These are phyloP conservation scores for Hypercompe scribonia DNA, from an alignment of 2,888 invertebrate genomes.

Conservation along the genomic window DNA sequence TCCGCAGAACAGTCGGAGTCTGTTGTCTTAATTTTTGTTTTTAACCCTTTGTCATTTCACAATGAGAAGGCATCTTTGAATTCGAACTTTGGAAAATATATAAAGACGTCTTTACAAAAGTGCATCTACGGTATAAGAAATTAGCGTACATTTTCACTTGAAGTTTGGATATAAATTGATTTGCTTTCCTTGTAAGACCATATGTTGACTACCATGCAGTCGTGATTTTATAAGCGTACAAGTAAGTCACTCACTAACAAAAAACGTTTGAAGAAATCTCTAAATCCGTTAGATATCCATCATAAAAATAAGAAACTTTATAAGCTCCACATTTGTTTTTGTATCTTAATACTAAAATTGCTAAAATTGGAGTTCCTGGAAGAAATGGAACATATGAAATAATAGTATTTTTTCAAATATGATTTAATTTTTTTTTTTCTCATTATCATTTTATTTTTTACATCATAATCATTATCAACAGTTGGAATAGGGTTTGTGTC, in stretches of 20 bases:
- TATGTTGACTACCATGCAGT: not conserved
- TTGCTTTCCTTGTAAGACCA: not conserved
- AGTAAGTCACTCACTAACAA: not conserved
- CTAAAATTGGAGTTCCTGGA: no score
- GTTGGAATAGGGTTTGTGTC: no score
- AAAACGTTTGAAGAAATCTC: not conserved
- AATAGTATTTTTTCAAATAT: no score
- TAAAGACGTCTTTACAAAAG: constrained; percentile 13
- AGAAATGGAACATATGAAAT: no score
- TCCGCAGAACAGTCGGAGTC: not conserved
- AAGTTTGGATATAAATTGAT: not conserved
- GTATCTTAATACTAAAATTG: not conserved
- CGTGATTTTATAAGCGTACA: not conserved
- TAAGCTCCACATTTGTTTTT: not conserved
- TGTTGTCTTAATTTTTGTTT: constrained; percentile 12
- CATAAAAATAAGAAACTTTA: no score
- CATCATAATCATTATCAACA: no score
- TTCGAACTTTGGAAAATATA: constrained; percentile 22
- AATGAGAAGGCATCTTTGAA: constrained; percentile 18
- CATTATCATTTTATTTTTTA: no score
- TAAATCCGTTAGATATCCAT: not conserved
- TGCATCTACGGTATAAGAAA: not conserved
- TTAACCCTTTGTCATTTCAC: constrained; percentile 19
- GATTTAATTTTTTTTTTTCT: no score
- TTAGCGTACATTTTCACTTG: not conserved